phyloP scores from a whole-genome alignment of 2,113 vertebrate species.

The Nanorana parkeri region DNA sequence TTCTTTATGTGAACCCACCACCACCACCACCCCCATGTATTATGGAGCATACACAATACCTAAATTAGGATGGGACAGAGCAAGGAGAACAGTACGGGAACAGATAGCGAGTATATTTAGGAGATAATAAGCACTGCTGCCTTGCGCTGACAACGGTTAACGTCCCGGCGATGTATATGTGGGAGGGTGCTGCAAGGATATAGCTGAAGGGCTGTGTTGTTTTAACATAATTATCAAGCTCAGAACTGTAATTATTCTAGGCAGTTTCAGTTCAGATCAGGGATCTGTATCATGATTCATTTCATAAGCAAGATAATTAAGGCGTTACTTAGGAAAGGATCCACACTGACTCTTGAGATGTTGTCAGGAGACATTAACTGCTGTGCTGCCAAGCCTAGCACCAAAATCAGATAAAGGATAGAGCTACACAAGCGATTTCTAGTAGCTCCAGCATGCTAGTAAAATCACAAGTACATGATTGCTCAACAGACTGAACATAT shows the following conservation, averaged over 20 bases:
- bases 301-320: conserved; percentile 53
- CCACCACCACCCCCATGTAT: background rate
- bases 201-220: conserved; percentile 27
- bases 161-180: conserved; percentile 14
- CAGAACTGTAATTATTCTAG: conserved; percentile 48
- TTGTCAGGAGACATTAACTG: conserved; percentile 35
- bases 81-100: background rate
- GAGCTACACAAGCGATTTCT: too few relatives aligned
- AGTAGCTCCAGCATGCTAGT: too few relatives aligned
- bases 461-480: too few relatives aligned
- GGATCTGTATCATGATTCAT: conserved; percentile 49
- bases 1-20: background rate
- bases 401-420: too few relatives aligned
- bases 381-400: background rate
- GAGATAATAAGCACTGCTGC: conserved; percentile 43
- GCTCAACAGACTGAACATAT: too few relatives aligned
- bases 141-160: background rate
- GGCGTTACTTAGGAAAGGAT: background rate
- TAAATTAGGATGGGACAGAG: conserved; percentile 11
- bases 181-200: conserved; percentile 4
- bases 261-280: conserved; percentile 34
- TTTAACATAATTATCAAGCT: conserved; percentile 38
- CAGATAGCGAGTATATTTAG: conserved; percentile 27
- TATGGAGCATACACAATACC: background rate
- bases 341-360: background rate